These are phyloP conservation scores for Dryobates pubescens DNA, from an alignment of 2,797 vertebrate species.

Conservation along the genomic window DNA sequence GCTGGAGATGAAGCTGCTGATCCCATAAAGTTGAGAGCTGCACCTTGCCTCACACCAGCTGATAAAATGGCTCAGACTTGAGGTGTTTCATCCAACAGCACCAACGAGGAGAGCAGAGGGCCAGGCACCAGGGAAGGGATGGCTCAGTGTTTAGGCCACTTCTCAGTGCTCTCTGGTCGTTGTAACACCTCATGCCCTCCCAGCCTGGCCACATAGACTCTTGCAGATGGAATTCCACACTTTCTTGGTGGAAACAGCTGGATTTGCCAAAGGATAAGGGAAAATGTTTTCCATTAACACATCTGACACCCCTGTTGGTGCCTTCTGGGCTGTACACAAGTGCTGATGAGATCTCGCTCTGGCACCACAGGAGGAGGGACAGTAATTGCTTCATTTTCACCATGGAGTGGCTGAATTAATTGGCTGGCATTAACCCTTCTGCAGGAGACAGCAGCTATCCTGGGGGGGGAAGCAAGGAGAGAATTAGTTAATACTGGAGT, in stretches of 20 bases:
- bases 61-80: rapidly evolving
- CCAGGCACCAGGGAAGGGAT: neutral
- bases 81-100: rapidly evolving
- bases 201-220: neutral
- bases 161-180: neutral
- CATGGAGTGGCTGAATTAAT: slow-evolving; percentile 19
- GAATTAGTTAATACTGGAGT: neutral
- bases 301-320: neutral
- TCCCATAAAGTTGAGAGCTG: rapidly evolving
- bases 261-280: neutral
- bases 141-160: neutral
- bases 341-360: slow-evolving; percentile 47
- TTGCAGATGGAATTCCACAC: neutral
- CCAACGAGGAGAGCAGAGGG: neutral
- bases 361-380: neutral
- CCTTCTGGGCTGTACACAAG: neutral
- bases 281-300: slow-evolving; percentile 55
- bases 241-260: neutral
- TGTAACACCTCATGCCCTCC: neutral
- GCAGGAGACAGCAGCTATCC: neutral
- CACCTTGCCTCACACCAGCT: rapidly evolving
- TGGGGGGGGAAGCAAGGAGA: neutral
- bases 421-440: neutral
- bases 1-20: neutral
- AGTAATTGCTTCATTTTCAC: slow-evolving; percentile 1